A percentile compares a stretch with the other conserved stretches of the same genome.
These are phyloP conservation scores for Hyperoplus lanceolatus DNA, from an alignment of 2,797 vertebrate genomes.

Conservation along the genomic window DNA sequence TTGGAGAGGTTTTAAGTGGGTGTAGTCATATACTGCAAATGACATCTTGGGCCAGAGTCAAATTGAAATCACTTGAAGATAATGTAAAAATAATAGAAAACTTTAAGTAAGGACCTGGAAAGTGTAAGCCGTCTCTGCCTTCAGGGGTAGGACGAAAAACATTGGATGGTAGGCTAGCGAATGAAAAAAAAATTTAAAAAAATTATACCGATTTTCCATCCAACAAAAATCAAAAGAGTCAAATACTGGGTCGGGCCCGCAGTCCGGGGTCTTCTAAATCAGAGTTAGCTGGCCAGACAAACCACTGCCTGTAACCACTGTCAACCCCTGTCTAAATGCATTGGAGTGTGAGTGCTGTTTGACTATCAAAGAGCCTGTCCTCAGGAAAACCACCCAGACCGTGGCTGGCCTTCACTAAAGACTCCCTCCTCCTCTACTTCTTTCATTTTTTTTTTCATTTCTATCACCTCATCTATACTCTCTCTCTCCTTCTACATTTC, in stretches of 20 bases:
- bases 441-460: constrained; percentile 43
- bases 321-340: constrained; percentile 74
- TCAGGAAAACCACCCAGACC: constrained; percentile 79
- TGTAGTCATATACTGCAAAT: constrained; percentile 22
- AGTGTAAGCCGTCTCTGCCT: constrained; percentile 7
- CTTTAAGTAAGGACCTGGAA: background rate
- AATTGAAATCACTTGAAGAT: constrained; percentile 31
- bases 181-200: constrained; percentile 31
- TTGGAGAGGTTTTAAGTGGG: constrained; percentile 29
- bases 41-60: constrained; percentile 23
- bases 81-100: constrained; percentile 49
- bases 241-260: constrained; percentile 48
- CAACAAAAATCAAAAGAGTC: constrained; percentile 75
- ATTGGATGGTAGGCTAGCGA: constrained; percentile 25
- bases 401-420: constrained; percentile 59
- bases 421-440: constrained; percentile 36
- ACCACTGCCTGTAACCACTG: constrained; percentile 77
- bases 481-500: constrained; percentile 5
- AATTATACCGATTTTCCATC: constrained; percentile 62
- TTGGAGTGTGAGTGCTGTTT: constrained; percentile 67
- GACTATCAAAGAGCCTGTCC: constrained; percentile 74
- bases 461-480: constrained; percentile 70
- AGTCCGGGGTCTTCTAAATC: constrained; percentile 77
- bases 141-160: constrained; percentile 44
- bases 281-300: constrained; percentile 72